These are phyloP conservation scores for Willowsia nigromaculata DNA, from an alignment of 2,888 invertebrate species.

Conservation along the genomic window DNA sequence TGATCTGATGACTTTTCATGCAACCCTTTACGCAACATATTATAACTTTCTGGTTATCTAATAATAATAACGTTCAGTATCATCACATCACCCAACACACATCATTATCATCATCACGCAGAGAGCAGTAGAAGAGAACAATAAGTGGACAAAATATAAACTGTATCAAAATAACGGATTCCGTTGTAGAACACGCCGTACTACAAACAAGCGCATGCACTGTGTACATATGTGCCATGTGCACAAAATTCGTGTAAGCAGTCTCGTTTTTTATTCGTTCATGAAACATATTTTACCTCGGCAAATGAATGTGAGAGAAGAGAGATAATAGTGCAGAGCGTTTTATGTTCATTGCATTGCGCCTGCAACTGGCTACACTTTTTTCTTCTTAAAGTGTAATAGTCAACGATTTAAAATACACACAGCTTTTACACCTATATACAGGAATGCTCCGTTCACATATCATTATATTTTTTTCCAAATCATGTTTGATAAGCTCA, in stretches of 20 bases:
- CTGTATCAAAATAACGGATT: neutral
- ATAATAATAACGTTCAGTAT: constrained; percentile 11
- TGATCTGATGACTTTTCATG: constrained; percentile 74
- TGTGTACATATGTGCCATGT: neutral
- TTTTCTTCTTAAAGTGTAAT: neutral
- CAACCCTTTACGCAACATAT: constrained; percentile 50
- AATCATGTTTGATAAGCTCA: constrained; percentile 32
- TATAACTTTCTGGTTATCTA: constrained; percentile 29
- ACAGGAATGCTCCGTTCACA: constrained; percentile 15
- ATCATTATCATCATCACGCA: constrained; percentile 40
- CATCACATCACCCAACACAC: neutral
- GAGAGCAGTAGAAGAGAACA: neutral
- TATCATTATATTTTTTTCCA: neutral
- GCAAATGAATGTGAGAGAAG: neutral
- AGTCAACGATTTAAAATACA: constrained; percentile 18
- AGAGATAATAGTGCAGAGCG: neutral
- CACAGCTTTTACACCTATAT: neutral
- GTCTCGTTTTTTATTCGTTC: constrained; percentile 23
- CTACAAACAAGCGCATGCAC: neutral
- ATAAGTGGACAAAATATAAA: no score
- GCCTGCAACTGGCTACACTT: constrained; percentile 1
- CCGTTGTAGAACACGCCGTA: neutral
- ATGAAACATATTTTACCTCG: constrained; percentile 48
- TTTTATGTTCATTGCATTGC: constrained; percentile 16
- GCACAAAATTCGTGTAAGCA: neutral